Evolutionary conservation across 2,797 vertebrate genomes (phyloP).

Genomic region (Fistularia tabacaria): DNA sequence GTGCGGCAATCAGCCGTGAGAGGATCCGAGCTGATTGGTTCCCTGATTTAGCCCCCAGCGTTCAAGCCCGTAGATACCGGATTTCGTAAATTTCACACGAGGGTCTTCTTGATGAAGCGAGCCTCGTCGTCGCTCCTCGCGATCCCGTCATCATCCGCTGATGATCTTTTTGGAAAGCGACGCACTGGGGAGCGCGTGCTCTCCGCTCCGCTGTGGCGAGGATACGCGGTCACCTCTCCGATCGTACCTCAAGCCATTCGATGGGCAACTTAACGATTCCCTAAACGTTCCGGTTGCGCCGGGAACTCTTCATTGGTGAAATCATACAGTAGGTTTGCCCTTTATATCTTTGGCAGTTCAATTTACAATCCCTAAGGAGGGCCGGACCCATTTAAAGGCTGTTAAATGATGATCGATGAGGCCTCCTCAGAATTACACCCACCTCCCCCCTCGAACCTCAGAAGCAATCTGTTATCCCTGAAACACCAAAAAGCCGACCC

Average conservation of each 20-base stretch:
- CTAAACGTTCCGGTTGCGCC: constrained; percentile 24
- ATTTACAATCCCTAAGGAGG: constrained; percentile 55
- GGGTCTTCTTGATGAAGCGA: constrained; percentile 16
- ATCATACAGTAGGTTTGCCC: constrained; percentile 46
- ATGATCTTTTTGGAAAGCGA: constrained; percentile 5
- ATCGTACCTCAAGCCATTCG: no score
- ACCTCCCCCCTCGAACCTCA: constrained; percentile 56
- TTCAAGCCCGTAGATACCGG: constrained; percentile 3
- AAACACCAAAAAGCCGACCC: constrained; percentile 51
- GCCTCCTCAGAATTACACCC: constrained; percentile 42
- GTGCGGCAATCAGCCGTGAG: constrained; percentile 14
- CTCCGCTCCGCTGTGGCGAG: no score
- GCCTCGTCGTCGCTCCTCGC: neutral
- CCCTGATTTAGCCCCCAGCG: constrained; percentile 17
- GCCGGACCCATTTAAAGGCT: constrained; percentile 64
- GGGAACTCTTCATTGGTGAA: constrained; percentile 46
- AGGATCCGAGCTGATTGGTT: constrained; percentile 16
- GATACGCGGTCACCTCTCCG: no score
- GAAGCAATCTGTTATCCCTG: constrained; percentile 70
- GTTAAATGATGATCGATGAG: constrained; percentile 75
- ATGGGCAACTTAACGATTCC: no score
- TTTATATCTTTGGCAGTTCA: constrained; percentile 58
- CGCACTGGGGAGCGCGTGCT: no score
- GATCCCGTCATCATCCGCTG: constrained; percentile 6
- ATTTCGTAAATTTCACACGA: constrained; percentile 19